Evolutionary conservation across 2,888 invertebrate genomes (phyloP).

Genomic region (Papilio gigon): DNA sequence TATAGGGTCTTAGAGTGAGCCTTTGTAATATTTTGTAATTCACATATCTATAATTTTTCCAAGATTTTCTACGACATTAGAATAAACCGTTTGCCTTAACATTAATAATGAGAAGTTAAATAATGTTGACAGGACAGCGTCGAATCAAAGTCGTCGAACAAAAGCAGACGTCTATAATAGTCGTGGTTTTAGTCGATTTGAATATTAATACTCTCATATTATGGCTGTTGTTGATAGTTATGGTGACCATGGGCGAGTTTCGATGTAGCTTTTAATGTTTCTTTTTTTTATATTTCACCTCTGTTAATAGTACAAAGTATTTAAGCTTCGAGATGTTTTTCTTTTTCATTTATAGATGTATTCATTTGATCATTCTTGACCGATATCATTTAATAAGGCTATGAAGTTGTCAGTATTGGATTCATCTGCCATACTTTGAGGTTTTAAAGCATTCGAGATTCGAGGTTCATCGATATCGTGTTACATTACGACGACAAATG

Average conservation of each 20-base stretch:
- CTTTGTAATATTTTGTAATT: constrained; percentile 10
- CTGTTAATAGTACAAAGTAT: constrained; percentile 70
- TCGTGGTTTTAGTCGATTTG: constrained; percentile 60
- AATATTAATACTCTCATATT: constrained; percentile 61
- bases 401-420: constrained; percentile 23
- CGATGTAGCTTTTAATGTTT: constrained; percentile 60
- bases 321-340: constrained; percentile 53
- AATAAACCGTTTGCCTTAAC: constrained; percentile 15
- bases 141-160: constrained; percentile 39
- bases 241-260: constrained; percentile 43
- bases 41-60: constrained; percentile 16
- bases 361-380: constrained; percentile 36
- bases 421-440: constrained; percentile 23
- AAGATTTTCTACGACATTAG: constrained; percentile 12
- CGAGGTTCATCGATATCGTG: constrained; percentile 29
- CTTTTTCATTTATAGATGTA: constrained; percentile 39
- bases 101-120: constrained; percentile 15
- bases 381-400: constrained; percentile 19
- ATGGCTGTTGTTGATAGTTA: constrained; percentile 56
- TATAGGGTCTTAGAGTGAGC: not conserved
- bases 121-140: constrained; percentile 22
- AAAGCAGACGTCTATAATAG: constrained; percentile 46
- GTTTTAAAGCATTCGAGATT: constrained; percentile 31
- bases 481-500: constrained; percentile 27
- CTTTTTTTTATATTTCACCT: constrained; percentile 67